Conservation (phyloP, 2,113 vertebrate species). For the Neofelis nebulosa region DNA sequence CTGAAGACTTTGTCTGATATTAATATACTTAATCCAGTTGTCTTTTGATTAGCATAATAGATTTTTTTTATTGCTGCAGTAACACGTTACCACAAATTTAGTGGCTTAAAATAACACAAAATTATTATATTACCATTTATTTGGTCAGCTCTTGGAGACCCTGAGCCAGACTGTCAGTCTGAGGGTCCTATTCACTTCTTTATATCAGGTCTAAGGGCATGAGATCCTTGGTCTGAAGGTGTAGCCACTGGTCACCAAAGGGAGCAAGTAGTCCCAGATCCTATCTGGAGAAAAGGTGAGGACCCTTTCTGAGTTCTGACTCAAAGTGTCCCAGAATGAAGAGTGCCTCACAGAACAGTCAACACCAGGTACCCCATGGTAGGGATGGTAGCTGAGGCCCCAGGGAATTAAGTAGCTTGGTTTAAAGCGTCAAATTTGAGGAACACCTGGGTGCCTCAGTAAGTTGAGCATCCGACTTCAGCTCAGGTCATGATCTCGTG, state of each 20-base stretch:
- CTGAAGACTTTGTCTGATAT: background rate
- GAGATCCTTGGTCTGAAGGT: background rate
- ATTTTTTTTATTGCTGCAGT: background rate
- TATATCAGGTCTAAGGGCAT: background rate
- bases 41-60: background rate
- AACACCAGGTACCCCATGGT: background rate
- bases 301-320: background rate
- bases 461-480: too few relatives aligned
- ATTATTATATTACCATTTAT: background rate
- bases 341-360: background rate
- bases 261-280: background rate
- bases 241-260: background rate
- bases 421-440: background rate
- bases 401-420: background rate
- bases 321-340: background rate
- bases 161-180: background rate
- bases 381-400: background rate
- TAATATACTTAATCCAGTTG: background rate
- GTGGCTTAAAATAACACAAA: background rate
- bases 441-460: too few relatives aligned
- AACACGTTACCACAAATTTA: background rate
- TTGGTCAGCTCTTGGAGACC: background rate
- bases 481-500: too few relatives aligned
- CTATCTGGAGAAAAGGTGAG: background rate
- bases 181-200: background rate